Conservation (phyloP, 2,797 vertebrate species). For the Fundulus diaphanus region DNA sequence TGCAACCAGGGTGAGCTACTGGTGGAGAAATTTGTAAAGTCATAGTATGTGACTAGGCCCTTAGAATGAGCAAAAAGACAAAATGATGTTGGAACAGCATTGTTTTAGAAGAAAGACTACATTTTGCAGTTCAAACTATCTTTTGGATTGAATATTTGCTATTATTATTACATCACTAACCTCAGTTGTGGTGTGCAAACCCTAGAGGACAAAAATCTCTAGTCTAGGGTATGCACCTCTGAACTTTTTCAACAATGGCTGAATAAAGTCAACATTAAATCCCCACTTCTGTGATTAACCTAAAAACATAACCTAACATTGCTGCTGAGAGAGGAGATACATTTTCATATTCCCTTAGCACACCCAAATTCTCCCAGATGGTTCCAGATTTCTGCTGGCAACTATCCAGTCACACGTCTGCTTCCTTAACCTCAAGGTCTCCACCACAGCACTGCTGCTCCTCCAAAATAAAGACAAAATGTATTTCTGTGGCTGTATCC, state of each 20-base stretch:
- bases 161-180: background rate
- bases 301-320: conserved; percentile 37
- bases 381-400: conserved; percentile 59
- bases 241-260: conserved; percentile 22
- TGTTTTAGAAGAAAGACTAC: background rate
- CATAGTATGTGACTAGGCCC: too few relatives aligned
- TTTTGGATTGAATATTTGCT: background rate
- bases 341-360: conserved; percentile 50
- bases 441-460: conserved; percentile 37
- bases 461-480: conserved; percentile 34
- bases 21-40: too few relatives aligned
- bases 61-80: too few relatives aligned
- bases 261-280: conserved; percentile 48
- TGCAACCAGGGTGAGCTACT: too few relatives aligned
- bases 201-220: too few relatives aligned
- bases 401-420: conserved; percentile 49
- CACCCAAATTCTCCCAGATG: conserved; percentile 61
- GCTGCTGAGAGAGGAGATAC: conserved; percentile 45
- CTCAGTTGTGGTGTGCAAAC: too few relatives aligned
- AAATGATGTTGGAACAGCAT: background rate
- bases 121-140: background rate
- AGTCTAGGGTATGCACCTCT: too few relatives aligned
- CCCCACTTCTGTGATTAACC: conserved; percentile 42
- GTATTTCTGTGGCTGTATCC: conserved; percentile 16
- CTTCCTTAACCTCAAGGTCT: conserved; percentile 55